Conservation (phyloP, 2,797 vertebrate species). For the Coccyzus lansbergi region DNA sequence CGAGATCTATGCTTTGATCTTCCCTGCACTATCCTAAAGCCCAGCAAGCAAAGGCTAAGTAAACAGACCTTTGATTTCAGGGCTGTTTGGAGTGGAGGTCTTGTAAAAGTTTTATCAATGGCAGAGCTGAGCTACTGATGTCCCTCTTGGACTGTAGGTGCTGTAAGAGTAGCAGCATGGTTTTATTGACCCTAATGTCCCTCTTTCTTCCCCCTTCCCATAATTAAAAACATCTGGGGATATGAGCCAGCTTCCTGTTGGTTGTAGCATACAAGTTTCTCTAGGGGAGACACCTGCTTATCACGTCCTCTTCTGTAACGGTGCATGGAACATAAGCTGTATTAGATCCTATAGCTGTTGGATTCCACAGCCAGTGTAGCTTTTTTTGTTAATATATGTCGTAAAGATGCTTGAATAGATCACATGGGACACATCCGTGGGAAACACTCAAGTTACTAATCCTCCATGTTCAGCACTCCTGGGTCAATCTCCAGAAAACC, state of each 20-base stretch:
- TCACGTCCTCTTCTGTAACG: background rate
- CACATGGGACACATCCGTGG: background rate
- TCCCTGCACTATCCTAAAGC: conserved; percentile 45
- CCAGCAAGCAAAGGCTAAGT: conserved; percentile 66
- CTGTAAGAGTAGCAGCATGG: background rate
- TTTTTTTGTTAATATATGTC: background rate
- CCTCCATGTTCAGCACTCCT: background rate
- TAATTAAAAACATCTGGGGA: conserved; percentile 58
- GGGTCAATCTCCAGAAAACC: background rate
- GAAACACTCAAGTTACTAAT: background rate
- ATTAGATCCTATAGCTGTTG: background rate
- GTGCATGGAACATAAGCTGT: background rate
- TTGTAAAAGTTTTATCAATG: conserved; percentile 60
- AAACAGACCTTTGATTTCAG: conserved; percentile 68
- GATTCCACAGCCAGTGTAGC: background rate
- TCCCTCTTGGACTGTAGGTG: conserved; percentile 37
- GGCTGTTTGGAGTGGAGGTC: conserved; percentile 54
- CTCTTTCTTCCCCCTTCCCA: background rate
- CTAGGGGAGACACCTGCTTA: conserved; percentile 58
- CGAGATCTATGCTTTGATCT: conserved; percentile 60
- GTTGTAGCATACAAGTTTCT: background rate
- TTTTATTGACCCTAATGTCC: conserved; percentile 11
- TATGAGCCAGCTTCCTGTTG: conserved; percentile 14
- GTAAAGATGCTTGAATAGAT: conserved; percentile 13
- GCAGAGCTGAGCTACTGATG: conserved; percentile 40